These are phyloP conservation scores for Maccullochella peelii DNA, from an alignment of 2,113 vertebrate genomes.

Conservation along the genomic window DNA sequence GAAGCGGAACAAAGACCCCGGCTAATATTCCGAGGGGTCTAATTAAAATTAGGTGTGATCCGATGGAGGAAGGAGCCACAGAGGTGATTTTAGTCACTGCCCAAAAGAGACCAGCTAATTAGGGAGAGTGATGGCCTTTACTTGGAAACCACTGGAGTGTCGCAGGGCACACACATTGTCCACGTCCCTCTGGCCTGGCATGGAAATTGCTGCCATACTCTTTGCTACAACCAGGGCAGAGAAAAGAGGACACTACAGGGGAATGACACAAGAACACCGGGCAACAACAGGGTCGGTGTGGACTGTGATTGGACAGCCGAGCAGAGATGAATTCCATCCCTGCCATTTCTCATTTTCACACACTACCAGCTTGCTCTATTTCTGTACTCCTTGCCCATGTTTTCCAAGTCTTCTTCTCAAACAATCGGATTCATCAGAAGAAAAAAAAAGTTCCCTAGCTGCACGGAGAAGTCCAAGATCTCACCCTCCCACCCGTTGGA, in stretches of 20 bases:
- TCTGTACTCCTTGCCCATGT: conserved; percentile 21
- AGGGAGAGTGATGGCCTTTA: conserved; percentile 94
- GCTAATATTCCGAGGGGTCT: conserved; percentile 94
- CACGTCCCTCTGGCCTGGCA: conserved; percentile 80
- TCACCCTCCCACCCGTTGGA: background rate
- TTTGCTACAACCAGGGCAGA: conserved; percentile 57
- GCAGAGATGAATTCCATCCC: conserved; percentile 27
- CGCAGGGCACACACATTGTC: conserved; percentile 79
- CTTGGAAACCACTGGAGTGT: conserved; percentile 87
- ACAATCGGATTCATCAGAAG: background rate
- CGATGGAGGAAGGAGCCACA: conserved; percentile 85
- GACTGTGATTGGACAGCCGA: conserved; percentile 42
- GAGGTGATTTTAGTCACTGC: conserved; percentile 91
- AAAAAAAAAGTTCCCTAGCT: background rate
- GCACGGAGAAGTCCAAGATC: conserved; percentile 14
- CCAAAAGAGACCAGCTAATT: conserved; percentile 92
- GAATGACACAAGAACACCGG: conserved; percentile 36
- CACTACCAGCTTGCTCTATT: conserved; percentile 32
- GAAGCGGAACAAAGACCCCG: conserved; percentile 86
- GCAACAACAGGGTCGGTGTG: conserved; percentile 27
- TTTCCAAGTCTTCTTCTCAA: conserved; percentile 19
- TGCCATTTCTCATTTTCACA: conserved; percentile 41
- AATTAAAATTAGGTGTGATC: conserved; percentile 94
- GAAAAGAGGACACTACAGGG: conserved; percentile 48
- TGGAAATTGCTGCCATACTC: conserved; percentile 74